phyloP scores from a whole-genome alignment of 2,797 vertebrate genomes.

The Enteromius viviparus region DNA sequence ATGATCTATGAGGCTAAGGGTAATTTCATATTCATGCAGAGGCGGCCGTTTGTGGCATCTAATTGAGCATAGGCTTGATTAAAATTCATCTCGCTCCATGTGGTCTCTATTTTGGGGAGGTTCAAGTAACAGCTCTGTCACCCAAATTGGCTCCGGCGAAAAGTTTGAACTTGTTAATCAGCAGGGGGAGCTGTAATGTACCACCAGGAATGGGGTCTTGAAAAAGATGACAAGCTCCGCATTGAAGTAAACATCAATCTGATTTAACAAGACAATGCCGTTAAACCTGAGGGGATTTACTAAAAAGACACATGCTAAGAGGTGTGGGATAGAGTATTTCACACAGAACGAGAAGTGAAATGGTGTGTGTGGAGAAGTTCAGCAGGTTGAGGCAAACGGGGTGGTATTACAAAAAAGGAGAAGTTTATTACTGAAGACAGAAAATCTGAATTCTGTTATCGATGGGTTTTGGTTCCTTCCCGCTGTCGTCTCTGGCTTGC shows the following conservation, averaged over 20 bases:
- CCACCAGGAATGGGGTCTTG: constrained; percentile 14
- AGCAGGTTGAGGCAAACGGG: background rate
- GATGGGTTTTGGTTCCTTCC: too few species aligned
- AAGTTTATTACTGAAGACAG: constrained; percentile 45
- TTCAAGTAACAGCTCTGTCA: constrained; percentile 24
- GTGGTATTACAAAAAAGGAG: constrained; percentile 6
- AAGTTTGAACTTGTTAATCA: constrained; percentile 49
- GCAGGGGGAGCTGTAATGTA: constrained; percentile 37
- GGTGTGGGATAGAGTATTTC: background rate
- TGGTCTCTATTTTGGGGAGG: constrained; percentile 39
- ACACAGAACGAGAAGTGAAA: background rate
- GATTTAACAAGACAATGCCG: constrained; percentile 46
- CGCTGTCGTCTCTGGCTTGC: too few species aligned
- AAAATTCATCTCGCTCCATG: constrained; percentile 49
- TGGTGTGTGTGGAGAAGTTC: constrained; percentile 19
- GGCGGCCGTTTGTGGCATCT: constrained; percentile 57
- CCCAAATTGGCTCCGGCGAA: constrained; percentile 45
- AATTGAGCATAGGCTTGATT: constrained; percentile 61
- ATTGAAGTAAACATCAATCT: constrained; percentile 49
- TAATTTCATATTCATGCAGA: constrained; percentile 48
- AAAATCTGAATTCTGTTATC: background rate
- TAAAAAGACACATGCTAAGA: constrained; percentile 18
- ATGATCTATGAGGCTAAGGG: constrained; percentile 59
- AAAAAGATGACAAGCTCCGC: constrained; percentile 19
- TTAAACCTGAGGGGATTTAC: constrained; percentile 13